Conservation (phyloP, 2,888 invertebrate species). For the Neoascia interrupta region DNA sequence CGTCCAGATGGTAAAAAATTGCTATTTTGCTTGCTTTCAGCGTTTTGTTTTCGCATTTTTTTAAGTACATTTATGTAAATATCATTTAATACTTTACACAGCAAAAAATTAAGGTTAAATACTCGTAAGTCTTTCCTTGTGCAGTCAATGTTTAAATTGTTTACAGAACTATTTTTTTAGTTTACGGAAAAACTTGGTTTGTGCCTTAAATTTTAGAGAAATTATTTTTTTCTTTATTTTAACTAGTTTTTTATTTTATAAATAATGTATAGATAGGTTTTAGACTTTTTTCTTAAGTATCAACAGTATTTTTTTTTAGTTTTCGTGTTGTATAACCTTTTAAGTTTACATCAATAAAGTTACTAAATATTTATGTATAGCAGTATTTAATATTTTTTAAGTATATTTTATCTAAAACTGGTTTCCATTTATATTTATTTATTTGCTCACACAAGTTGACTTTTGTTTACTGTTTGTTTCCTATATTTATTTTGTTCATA, state of each 20-base stretch:
- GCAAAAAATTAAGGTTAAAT: slow-evolving; percentile 28
- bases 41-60: neutral
- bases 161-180: slow-evolving; percentile 1
- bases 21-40: neutral
- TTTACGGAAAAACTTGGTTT: slow-evolving; percentile 43
- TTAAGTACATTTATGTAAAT: slow-evolving; percentile 22
- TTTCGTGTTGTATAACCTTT: slow-evolving; percentile 13
- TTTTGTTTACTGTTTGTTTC: slow-evolving; percentile 8
- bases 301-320: slow-evolving; percentile 28
- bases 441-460: neutral
- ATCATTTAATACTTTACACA: slow-evolving; percentile 6
- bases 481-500: slow-evolving; percentile 4
- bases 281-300: slow-evolving; percentile 38
- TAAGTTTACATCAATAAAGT: slow-evolving; percentile 40
- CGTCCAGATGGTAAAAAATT: slow-evolving; percentile 39
- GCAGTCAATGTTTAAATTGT: slow-evolving; percentile 49
- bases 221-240: slow-evolving; percentile 13
- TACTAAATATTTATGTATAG: slow-evolving; percentile 38
- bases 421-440: slow-evolving; percentile 4
- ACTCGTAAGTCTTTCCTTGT: slow-evolving; percentile 59
- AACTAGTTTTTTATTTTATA: slow-evolving; percentile 15
- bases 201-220: slow-evolving; percentile 56
- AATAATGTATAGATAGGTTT: neutral
- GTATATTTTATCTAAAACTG: slow-evolving; percentile 58
- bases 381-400: slow-evolving; percentile 50